Evolutionary conservation across 2,113 vertebrate species (phyloP), one percentile per base, ranked within the genome.

Genomic region (Columba livia): DNA sequence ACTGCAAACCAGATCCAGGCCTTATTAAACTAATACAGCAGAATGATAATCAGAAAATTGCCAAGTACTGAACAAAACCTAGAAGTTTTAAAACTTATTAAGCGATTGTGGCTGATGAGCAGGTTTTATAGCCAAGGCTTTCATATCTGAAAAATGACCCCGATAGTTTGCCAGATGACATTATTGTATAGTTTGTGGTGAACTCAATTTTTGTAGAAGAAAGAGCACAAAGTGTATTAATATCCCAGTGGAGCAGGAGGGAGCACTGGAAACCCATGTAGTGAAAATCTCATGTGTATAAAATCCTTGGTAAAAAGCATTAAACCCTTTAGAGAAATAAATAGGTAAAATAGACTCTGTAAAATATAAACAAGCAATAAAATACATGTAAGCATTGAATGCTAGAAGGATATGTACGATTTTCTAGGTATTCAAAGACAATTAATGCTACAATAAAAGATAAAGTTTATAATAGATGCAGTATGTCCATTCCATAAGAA

Each of bases 41-140:
- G 75, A 80, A 91, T 71, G 75, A 83, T 91, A 85, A 96, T 94
- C 42, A 93, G 88, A 95, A 88, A 91, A 96, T 93, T 88, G 79
- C 75, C 75, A 51, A 78, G 47, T 93, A 93, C 88, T 78, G 75
- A 91, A 82, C 71, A 91, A 91, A 88, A 5, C 34, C 40, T 78
- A 79, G 56, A 89, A 85, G 85, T 91, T 83, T 90, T 62, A 89
- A 83, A 88, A 66, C 67, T 73, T 86, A 79, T 36, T 85, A 93
- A 85, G 56, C 2, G 5, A 20, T 85, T 79, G 78, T 87, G 51
- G 42, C 36, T 93, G 87, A 56, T 91, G 81, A 77, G 40, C 54
- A 66, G 48, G 17, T 61, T 92, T 90, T 38, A 7, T 72, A 91
- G 85, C 47, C 82, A 66, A 61, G 62, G 58, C 71, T 91, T 81